Evolutionary conservation across 2,113 vertebrate genomes (phyloP), one percentile per base, ranked within the genome.

Genomic region (Gadus macrocephalus): DNA sequence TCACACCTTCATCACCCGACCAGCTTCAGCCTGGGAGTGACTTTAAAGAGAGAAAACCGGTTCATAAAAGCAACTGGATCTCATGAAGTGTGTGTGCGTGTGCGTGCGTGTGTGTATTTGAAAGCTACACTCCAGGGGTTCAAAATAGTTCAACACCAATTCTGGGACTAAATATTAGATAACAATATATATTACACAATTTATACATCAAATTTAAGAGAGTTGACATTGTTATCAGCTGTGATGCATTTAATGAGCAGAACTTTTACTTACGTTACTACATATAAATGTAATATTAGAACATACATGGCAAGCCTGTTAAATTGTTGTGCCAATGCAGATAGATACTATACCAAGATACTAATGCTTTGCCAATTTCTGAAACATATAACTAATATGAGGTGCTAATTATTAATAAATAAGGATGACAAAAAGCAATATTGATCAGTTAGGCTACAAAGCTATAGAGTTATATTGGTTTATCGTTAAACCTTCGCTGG

Each of bases 381-480:
- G 31, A 35, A 35, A 35, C 31, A 7, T 31, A 31, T 3, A 35
- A 35, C 31, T 35, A 35, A 35, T 35, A 35, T 35, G 4, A 35
- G 31, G 4, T 35, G 6, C 31, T 35, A 35, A 2, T 35, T 35
- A 35, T 35, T 35, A 35, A 35, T 35, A 35, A 35, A 35, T 35
- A 35, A 35, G 31, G 31, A 35, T 35, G 4, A 35, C 4, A 35
- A 35, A 31, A 35, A 35, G 31, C 31, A 5, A 35, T 35, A 35
- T 35, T 35, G 31, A 90, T 93, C 93, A 94, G 93, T 93, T 94
- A 94, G 93, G 81, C 82, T 91, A 90, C 6, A 35, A 35, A 35
- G 31, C 31, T 35, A 35, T 4, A 35, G 31, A 35, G 31, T 93
- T 93, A 91, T 90, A 93, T 88, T 88, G 90, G 84, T 84, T 86